phyloP scores from a whole-genome alignment of 2,888 invertebrate species.

The Eilema sororculum region DNA sequence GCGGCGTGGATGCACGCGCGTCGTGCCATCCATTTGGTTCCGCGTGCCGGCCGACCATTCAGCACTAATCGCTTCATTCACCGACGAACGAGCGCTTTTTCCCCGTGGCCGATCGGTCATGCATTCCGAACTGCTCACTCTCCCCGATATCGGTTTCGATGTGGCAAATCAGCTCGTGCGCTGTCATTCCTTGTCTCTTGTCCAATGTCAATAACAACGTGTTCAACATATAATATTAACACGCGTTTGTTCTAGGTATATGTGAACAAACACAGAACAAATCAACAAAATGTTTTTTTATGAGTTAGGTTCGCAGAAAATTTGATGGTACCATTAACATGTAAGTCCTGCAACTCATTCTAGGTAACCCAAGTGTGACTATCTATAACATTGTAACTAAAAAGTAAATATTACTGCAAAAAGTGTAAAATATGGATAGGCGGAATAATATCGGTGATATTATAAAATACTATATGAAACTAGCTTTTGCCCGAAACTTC shows the following conservation, averaged over 20 bases:
- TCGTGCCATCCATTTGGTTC: constrained; percentile 80
- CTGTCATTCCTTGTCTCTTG: constrained; percentile 22
- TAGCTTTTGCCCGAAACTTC: too few species aligned
- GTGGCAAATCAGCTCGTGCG: constrained; percentile 66
- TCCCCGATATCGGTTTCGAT: constrained; percentile 60
- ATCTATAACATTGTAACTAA: too few species aligned
- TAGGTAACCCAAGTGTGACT: too few species aligned
- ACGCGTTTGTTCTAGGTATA: not conserved
- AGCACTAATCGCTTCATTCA: constrained; percentile 87
- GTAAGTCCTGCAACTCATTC: too few species aligned
- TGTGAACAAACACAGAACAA: not conserved
- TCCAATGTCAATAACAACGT: constrained; percentile 2
- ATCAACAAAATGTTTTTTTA: too few species aligned
- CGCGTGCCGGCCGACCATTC: constrained; percentile 81
- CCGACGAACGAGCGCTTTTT: constrained; percentile 78
- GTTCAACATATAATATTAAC: not conserved
- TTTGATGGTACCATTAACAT: too few species aligned
- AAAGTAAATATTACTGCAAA: too few species aligned
- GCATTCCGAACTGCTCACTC: constrained; percentile 79
- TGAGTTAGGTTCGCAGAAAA: too few species aligned
- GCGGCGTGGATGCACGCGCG: constrained; percentile 70
- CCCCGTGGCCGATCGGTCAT: constrained; percentile 81
- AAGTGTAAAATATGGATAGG: too few species aligned
- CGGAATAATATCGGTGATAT: too few species aligned
- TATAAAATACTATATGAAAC: too few species aligned